Conservation (phyloP, 2,888 invertebrate species). For the Eristalinus aeneus region DNA sequence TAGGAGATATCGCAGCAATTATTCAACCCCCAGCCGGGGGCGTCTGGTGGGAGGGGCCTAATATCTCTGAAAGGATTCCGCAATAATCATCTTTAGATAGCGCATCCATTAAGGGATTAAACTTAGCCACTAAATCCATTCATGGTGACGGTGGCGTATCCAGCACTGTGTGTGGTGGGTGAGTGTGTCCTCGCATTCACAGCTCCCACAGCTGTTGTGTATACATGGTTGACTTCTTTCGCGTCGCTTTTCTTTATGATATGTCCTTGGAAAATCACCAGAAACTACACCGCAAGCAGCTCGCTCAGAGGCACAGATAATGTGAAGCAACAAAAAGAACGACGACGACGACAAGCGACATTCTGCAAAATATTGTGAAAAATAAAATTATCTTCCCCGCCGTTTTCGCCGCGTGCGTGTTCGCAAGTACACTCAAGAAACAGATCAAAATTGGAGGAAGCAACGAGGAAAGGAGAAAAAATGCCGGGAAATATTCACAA, state of each 20-base stretch:
- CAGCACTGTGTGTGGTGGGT: neutral
- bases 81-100: conserved; percentile 68
- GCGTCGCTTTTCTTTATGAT: conserved; percentile 1
- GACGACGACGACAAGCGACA: neutral
- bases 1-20: conserved; percentile 60
- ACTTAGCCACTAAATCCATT: conserved; percentile 65
- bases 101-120: conserved; percentile 69
- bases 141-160: conserved; percentile 19
- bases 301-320: neutral
- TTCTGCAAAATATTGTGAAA: conserved; percentile 35
- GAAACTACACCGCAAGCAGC: conserved; percentile 41
- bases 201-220: neutral
- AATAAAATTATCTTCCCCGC: conserved; percentile 46
- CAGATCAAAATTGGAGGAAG: neutral
- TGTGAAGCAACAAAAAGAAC: conserved; percentile 1
- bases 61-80: conserved; percentile 64
- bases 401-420: no score
- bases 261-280: conserved; percentile 40
- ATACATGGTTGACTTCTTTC: conserved; percentile 11
- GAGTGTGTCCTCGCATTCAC: neutral
- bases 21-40: conserved; percentile 36
- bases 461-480: neutral
- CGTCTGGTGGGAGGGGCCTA: conserved; percentile 7
- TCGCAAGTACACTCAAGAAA: conserved; percentile 40
- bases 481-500: neutral